Evolutionary conservation across 2,888 invertebrate genomes (phyloP).

Genomic region (Tridacna crocea): DNA sequence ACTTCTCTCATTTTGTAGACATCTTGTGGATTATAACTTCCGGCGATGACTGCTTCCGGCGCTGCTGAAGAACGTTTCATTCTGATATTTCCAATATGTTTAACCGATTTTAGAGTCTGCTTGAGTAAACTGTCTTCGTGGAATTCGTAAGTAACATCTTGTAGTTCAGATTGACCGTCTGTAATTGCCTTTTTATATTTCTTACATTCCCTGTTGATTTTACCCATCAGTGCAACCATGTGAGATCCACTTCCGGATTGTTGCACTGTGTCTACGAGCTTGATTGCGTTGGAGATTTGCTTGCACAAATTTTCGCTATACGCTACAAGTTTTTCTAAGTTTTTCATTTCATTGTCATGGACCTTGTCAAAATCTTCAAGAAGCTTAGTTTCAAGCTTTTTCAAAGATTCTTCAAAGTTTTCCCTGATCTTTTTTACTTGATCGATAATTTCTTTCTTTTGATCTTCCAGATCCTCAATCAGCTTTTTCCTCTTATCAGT

Average conservation of each 20-base stretch:
- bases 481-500: conserved; percentile 41
- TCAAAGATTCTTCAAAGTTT: conserved; percentile 44
- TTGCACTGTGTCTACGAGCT: conserved; percentile 49
- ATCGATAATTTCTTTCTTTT: conserved; percentile 38
- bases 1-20: conserved; percentile 32
- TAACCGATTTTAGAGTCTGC: conserved; percentile 44
- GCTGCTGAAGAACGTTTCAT: conserved; percentile 38
- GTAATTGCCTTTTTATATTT: conserved; percentile 44
- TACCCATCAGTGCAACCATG: conserved; percentile 38
- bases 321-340: conserved; percentile 27
- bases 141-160: conserved; percentile 51
- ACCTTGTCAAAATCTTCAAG: conserved; percentile 44
- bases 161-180: conserved; percentile 36
- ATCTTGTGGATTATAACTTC: conserved; percentile 14
- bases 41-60: conserved; percentile 37
- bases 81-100: conserved; percentile 44
- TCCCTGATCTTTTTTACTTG: conserved; percentile 42
- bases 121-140: conserved; percentile 38
- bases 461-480: conserved; percentile 42
- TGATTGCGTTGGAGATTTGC: conserved; percentile 51
- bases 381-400: conserved; percentile 42
- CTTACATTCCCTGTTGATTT: conserved; percentile 37
- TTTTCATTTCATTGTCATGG: conserved; percentile 40
- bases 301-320: conserved; percentile 53
- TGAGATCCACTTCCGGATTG: conserved; percentile 49